phyloP scores from a whole-genome alignment of 2,888 invertebrate genomes.

The Miltochrista miniata region DNA sequence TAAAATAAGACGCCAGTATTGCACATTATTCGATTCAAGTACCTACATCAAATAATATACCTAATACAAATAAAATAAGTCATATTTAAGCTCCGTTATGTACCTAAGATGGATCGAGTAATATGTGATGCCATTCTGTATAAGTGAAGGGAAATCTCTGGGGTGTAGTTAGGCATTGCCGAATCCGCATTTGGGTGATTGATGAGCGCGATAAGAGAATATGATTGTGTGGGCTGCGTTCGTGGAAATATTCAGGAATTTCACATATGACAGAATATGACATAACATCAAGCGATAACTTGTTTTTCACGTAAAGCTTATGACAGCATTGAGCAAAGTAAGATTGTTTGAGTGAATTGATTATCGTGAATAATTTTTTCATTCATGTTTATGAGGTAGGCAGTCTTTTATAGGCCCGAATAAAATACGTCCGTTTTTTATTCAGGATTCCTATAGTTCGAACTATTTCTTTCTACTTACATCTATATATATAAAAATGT shows the following conservation, averaged over 20 bases:
- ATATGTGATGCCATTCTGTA: constrained; percentile 25
- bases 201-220: constrained; percentile 29
- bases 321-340: no score
- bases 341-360: no score
- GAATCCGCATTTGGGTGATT: constrained; percentile 29
- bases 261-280: background rate
- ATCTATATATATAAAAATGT: no score
- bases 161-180: constrained; percentile 35
- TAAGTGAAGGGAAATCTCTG: constrained; percentile 31
- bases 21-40: no score
- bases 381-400: background rate
- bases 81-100: constrained; percentile 14
- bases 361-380: background rate
- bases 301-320: no score
- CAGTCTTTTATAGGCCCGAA: no score
- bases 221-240: constrained; percentile 11
- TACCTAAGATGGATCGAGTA: constrained; percentile 31
- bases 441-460: no score
- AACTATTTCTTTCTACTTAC: no score
- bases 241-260: background rate
- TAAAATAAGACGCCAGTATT: no score
- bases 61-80: no score
- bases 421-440: no score
- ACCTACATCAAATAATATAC: no score
- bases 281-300: background rate